Evolutionary conservation across 2,888 invertebrate genomes (phyloP), one percentile per base, ranked within the genome.

Genomic region (Scaptodrosophila latifasciaeformis): DNA sequence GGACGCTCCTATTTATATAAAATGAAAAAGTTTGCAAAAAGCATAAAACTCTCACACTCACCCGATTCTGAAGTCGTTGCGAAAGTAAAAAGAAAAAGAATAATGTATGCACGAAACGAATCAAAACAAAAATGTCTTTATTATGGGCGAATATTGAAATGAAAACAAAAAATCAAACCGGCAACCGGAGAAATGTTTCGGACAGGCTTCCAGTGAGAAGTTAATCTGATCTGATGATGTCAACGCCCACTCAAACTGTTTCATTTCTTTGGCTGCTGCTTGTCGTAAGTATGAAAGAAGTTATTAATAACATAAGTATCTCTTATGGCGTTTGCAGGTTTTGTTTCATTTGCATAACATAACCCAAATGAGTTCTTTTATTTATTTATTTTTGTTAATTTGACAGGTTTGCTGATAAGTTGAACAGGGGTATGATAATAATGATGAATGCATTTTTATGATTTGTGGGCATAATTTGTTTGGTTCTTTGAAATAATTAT

Each of bases 1-100:
- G 61, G 59, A 60, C 56, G 60, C 71, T 58, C 53, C 75, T 82
- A 79, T 82, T 80, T 80, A 82, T 82, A 82, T 67, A 57, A 62
- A 58, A 58, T 54, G 54, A 47, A 49, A 57, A 46, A 49, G 29
- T 47, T 42, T 54, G 30, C 24, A 31, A 27, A 40, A 39, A 51
- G 46, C 30, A 48, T 44, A 50, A 54, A 57, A 56, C 43, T 46
- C 12, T 43, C 18, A 37, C 49, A 57, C 44, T 37, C 52, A n/a
- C n/a, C 42, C 57, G 49, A 64, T 71, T 59, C 58, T 63, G 52
- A 67, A 66, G 59, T 35, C 49, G 19, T 34, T 61, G 53, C 49
- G 54, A 46, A 58, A 56, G 65, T 37, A 17, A 27, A 40, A 45
- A 46, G 19, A 59, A 15, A 29, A 30, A 10, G 30, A 39, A 51